Evolutionary conservation across 1,140 invertebrate species (phyloP).

Genomic region (Lordiphosa clarofinis): DNA sequence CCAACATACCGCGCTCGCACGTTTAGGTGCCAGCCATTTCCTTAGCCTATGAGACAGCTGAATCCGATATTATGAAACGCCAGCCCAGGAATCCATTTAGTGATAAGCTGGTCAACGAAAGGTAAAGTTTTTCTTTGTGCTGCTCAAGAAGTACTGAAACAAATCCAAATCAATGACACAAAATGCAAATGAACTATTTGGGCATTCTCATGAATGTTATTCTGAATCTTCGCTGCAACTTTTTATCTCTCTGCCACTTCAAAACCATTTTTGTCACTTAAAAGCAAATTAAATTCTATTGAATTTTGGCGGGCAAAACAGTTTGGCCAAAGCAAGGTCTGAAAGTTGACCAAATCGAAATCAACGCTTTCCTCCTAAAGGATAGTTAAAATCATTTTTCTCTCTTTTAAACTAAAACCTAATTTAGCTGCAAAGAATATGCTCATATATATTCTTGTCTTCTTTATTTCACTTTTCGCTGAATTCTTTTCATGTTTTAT

Average conservation of each 20-base stretch:
- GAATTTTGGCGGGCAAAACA: slow-evolving; percentile 21
- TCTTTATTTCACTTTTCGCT: slow-evolving; percentile 29
- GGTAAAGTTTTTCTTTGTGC: slow-evolving; percentile 84
- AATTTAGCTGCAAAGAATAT: slow-evolving; percentile 57
- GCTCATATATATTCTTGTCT: slow-evolving; percentile 34
- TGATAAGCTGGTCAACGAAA: slow-evolving; percentile 99
- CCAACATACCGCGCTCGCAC: slow-evolving; percentile 39
- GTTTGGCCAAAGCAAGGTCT: slow-evolving; percentile 34
- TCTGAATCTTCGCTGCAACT: slow-evolving; percentile 5
- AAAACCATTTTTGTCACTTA: slow-evolving; percentile 36
- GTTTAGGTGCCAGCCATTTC: slow-evolving; percentile 98
- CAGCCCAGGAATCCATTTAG: slow-evolving; percentile 97
- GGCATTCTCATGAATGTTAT: slow-evolving; percentile 7
- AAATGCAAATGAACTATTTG: slow-evolving; percentile 39
- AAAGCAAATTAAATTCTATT: slow-evolving; percentile 47
- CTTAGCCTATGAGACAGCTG: slow-evolving; percentile 99
- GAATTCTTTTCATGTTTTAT: slow-evolving; percentile 19
- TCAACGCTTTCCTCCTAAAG: slow-evolving; percentile 51
- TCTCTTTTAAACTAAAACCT: slow-evolving; percentile 51
- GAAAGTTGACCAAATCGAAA: slow-evolving; percentile 39
- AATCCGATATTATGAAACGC: slow-evolving; percentile 99
- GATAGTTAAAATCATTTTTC: slow-evolving; percentile 54
- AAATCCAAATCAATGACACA: slow-evolving; percentile 34
- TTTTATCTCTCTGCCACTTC: slow-evolving; percentile 21
- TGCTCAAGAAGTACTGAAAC: slow-evolving; percentile 22